These are phyloP conservation scores for Tenodera sinensis DNA, from an alignment of 2,888 invertebrate genomes.

Conservation along the genomic window DNA sequence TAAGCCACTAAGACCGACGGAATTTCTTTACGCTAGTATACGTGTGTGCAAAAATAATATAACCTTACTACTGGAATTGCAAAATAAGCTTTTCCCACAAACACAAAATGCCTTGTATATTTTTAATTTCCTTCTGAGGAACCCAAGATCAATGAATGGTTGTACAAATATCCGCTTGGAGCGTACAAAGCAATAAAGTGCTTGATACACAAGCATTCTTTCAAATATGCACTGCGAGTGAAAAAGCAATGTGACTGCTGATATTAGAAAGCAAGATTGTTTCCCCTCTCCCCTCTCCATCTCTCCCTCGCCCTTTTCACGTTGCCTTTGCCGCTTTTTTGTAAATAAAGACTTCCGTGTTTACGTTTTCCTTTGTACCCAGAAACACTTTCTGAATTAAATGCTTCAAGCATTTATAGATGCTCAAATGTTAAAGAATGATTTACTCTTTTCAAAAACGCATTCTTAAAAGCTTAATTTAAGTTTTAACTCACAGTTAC, in stretches of 20 bases:
- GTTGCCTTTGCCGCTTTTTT: neutral
- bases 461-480: too few species aligned
- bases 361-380: neutral
- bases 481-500: too few species aligned
- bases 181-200: neutral
- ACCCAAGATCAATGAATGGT: neutral
- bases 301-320: neutral
- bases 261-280: neutral
- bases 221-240: neutral
- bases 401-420: neutral
- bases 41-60: too few species aligned
- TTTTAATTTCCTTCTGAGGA: neutral
- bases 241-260: neutral
- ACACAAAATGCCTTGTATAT: too few species aligned
- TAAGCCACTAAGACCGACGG: too few species aligned
- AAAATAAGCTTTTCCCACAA: too few species aligned
- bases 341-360: neutral
- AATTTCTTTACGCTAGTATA: too few species aligned
- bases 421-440: neutral
- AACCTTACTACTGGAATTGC: too few species aligned
- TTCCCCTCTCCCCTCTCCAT: neutral
- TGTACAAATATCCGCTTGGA: neutral
- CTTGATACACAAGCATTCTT: neutral
- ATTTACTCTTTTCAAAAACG: neutral
- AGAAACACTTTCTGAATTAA: neutral